phyloP scores from a whole-genome alignment of 1,140 invertebrate genomes.

The Uloborus diversus region DNA sequence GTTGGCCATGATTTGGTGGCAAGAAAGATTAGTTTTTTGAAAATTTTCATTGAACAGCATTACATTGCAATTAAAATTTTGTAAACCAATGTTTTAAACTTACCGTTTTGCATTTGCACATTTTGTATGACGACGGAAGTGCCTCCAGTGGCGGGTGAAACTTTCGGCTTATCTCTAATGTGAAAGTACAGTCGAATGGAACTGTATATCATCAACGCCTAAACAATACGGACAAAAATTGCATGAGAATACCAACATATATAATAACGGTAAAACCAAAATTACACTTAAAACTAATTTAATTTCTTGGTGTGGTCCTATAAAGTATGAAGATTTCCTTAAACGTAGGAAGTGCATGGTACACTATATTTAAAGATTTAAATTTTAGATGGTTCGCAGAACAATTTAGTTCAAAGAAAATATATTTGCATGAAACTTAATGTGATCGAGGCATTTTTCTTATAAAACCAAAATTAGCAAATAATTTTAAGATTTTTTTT shows the following conservation, averaged over 20 bases:
- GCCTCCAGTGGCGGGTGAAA: not conserved
- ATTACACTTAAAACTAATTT: not conserved
- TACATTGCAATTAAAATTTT: too few species aligned
- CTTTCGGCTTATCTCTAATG: not conserved
- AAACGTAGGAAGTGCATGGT: not conserved
- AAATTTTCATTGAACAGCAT: too few species aligned
- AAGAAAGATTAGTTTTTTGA: too few species aligned
- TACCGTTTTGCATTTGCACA: conserved; percentile 17
- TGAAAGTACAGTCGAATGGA: not conserved
- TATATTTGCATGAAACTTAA: too few species aligned
- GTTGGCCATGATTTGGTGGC: too few species aligned
- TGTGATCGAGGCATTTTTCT: too few species aligned
- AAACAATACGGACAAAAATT: not conserved
- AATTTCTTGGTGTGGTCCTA: not conserved
- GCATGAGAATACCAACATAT: not conserved
- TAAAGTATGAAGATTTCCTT: not conserved
- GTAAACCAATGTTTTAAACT: too few species aligned
- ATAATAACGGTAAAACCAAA: not conserved
- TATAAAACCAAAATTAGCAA: too few species aligned
- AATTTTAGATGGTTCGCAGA: not conserved
- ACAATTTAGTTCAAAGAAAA: too few species aligned
- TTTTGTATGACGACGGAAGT: not conserved
- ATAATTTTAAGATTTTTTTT: too few species aligned
- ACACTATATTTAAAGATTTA: not conserved
- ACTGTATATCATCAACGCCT: conserved; percentile 15